phyloP scores from a whole-genome alignment of 2,888 invertebrate genomes.

The Synanthedon myopaeformis region DNA sequence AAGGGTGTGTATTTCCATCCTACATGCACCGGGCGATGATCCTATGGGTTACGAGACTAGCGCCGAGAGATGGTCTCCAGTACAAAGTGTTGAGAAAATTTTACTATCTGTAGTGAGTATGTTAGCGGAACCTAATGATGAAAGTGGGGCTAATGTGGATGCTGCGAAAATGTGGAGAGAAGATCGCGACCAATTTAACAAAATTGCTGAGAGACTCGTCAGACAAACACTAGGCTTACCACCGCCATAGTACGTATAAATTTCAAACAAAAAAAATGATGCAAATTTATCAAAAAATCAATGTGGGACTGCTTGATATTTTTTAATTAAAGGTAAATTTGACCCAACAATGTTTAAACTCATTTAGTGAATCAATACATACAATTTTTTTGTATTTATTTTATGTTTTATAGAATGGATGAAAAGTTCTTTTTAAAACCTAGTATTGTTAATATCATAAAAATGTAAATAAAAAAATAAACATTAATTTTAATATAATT shows the following conservation, averaged over 20 bases:
- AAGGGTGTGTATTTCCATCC: slow-evolving; percentile 97
- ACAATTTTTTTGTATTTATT: too few species aligned
- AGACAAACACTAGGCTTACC: slow-evolving; percentile 88
- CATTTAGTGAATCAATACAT: too few species aligned
- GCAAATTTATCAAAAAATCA: too few species aligned
- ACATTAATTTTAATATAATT: too few species aligned
- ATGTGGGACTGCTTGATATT: too few species aligned
- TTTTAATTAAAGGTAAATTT: too few species aligned
- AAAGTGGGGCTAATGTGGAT: slow-evolving; percentile 99
- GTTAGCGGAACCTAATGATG: slow-evolving; percentile 99
- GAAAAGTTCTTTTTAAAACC: too few species aligned
- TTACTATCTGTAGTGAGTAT: slow-evolving; percentile 97
- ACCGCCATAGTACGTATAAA: slow-evolving; percentile 7
- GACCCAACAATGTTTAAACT: too few species aligned
- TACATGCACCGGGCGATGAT: slow-evolving; percentile 99
- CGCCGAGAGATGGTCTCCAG: slow-evolving; percentile 98
- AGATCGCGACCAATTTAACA: slow-evolving; percentile 91
- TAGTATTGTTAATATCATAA: too few species aligned
- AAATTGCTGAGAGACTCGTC: slow-evolving; percentile 91
- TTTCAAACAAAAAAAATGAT: too few species aligned
- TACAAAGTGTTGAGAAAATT: slow-evolving; percentile 99
- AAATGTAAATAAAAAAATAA: too few species aligned
- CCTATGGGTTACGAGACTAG: slow-evolving; percentile 99
- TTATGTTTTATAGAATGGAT: too few species aligned
- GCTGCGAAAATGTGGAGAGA: slow-evolving; percentile 99